Percentiles rank a stretch among this genome's conserved stretches.
Evolutionary conservation across 2,113 vertebrate genomes (phyloP).

Genomic region (Athene noctua): DNA sequence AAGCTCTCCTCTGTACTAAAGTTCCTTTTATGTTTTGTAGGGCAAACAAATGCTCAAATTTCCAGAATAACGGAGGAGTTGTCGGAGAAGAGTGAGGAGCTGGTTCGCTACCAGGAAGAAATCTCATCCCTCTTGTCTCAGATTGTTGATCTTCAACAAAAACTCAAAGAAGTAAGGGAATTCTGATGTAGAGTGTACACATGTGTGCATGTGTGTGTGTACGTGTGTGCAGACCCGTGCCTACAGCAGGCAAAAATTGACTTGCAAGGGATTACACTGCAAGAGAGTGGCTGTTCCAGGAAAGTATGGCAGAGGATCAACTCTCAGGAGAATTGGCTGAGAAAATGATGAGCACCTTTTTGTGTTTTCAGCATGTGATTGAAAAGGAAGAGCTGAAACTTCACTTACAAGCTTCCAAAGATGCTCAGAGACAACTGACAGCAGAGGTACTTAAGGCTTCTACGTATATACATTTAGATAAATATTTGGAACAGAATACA

Average conservation of each 20-base stretch:
- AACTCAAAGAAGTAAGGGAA: conserved; percentile 85
- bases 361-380: conserved; percentile 84
- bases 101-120: conserved; percentile 92
- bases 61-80: conserved; percentile 88
- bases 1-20: neutral
- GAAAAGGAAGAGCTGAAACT: conserved; percentile 97
- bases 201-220: rapidly evolving
- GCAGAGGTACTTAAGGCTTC: conserved; percentile 80
- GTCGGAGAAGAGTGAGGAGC: conserved; percentile 88
- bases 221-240: neutral
- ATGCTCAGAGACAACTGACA: conserved; percentile 93
- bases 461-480: neutral
- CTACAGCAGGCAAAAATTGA: neutral
- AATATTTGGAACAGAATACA: neutral
- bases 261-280: neutral
- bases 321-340: neutral
- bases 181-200: neutral
- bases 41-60: conserved; percentile 94
- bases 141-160: conserved; percentile 93
- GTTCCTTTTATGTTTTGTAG: conserved; percentile 64
- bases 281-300: neutral
- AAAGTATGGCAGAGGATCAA: neutral
- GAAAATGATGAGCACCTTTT: neutral
- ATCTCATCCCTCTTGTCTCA: conserved; percentile 92
- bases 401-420: conserved; percentile 96